Evolutionary conservation across 2,113 vertebrate species (phyloP).

Genomic region (Calypte anna): DNA sequence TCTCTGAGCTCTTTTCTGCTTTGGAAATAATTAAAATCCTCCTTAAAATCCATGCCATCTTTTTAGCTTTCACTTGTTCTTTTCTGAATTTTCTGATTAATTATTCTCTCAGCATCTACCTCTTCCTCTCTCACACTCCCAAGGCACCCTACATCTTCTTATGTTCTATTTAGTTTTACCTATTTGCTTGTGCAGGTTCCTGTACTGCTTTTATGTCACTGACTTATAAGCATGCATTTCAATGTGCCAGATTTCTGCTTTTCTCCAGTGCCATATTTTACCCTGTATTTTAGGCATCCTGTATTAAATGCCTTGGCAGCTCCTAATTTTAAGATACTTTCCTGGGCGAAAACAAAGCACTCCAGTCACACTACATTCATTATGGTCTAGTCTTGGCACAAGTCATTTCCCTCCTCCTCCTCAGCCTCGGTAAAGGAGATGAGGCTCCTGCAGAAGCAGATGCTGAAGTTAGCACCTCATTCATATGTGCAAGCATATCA

Average conservation of each 20-base stretch:
- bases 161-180: neutral
- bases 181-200: neutral
- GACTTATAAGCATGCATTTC: neutral
- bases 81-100: slow-evolving; percentile 8
- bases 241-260: neutral
- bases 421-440: neutral
- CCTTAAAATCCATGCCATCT: neutral
- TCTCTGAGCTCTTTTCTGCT: neutral
- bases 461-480: neutral
- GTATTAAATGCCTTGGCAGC: neutral
- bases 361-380: neutral
- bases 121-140: neutral
- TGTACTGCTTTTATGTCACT: neutral
- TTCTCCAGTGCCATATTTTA: neutral
- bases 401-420: neutral
- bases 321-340: neutral
- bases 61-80: neutral
- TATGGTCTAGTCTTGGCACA: neutral
- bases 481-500: neutral
- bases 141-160: neutral
- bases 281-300: neutral
- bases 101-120: neutral
- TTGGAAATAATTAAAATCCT: neutral
- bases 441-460: neutral
- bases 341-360: neutral